A percentile compares a stretch with the other conserved stretches of the same genome.
phyloP scores from a whole-genome alignment of 2,888 invertebrate genomes.

The Drosophila maculinotata region DNA sequence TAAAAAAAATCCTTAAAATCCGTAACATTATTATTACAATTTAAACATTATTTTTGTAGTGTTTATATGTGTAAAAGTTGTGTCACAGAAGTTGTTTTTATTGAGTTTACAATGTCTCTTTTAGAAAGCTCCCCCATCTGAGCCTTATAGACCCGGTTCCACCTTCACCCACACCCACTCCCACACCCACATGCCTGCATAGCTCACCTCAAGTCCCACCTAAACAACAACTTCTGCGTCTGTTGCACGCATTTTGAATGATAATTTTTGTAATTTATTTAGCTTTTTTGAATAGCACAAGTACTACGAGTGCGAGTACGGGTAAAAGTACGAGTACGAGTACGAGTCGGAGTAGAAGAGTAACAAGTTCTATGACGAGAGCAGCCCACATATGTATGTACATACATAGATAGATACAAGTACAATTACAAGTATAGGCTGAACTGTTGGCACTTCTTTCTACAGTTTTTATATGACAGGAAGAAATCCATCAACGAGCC shows the following conservation, averaged over 20 bases:
- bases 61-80: not conserved
- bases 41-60: too few species aligned
- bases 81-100: not conserved
- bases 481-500: constrained; percentile 73
- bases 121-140: constrained; percentile 9
- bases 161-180: constrained; percentile 30
- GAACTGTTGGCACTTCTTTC: constrained; percentile 50
- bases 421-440: not conserved
- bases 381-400: constrained; percentile 62
- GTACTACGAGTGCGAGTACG: constrained; percentile 12
- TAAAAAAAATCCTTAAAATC: too few species aligned
- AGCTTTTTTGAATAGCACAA: constrained; percentile 27
- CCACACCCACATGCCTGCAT: constrained; percentile 29
- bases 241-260: constrained; percentile 56
- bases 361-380: constrained; percentile 57
- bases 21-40: too few species aligned
- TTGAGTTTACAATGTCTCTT: not conserved
- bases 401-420: not conserved
- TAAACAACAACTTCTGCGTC: not conserved
- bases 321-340: constrained; percentile 3
- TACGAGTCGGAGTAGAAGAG: constrained; percentile 22
- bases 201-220: constrained; percentile 24
- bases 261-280: constrained; percentile 38
- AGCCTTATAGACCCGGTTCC: not conserved
- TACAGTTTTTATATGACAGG: constrained; percentile 70